These are phyloP conservation scores for Caenorhabditis sp. DNA, from an alignment of 2,888 invertebrate genomes.

Conservation along the genomic window DNA sequence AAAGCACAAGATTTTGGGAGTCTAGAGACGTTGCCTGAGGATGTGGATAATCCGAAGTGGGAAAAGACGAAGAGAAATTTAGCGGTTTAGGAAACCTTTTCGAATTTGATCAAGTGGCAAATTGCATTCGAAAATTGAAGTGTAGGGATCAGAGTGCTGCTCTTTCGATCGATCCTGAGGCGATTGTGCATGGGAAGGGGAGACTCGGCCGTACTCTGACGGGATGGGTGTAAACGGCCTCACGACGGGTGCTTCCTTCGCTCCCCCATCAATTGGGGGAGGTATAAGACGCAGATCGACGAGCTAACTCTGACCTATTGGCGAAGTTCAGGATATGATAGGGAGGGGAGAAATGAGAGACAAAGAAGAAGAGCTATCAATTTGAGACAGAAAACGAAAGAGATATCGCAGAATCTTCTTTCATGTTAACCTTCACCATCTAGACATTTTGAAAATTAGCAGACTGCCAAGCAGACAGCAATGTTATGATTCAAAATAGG, in stretches of 20 bases:
- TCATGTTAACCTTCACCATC: background rate
- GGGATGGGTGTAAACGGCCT: conserved; percentile 48
- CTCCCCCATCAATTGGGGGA: conserved; percentile 25
- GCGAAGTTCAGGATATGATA: conserved; percentile 42
- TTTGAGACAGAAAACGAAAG: conserved; percentile 34
- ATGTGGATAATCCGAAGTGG: conserved; percentile 4
- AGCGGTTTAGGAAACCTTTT: no score
- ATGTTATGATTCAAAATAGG: background rate
- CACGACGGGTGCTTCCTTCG: conserved; percentile 17
- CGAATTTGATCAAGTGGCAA: no score
- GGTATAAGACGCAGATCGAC: conserved; percentile 30
- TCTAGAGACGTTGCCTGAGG: conserved; percentile 4
- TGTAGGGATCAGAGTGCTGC: background rate
- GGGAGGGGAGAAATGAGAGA: conserved; percentile 17
- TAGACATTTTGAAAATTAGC: conserved; percentile 7
- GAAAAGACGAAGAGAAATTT: background rate
- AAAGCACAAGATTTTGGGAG: background rate
- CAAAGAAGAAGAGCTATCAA: conserved; percentile 28
- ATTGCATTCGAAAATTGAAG: no score
- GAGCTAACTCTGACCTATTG: conserved; percentile 44
- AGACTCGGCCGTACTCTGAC: conserved; percentile 49
- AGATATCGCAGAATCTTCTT: background rate
- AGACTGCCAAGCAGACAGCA: background rate
- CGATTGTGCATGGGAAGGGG: conserved; percentile 38
- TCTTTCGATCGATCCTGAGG: conserved; percentile 6